Evolutionary conservation across 2,113 vertebrate genomes (phyloP), one percentile per base, ranked within the genome.

Genomic region (Acrocephalus arundinaceus): DNA sequence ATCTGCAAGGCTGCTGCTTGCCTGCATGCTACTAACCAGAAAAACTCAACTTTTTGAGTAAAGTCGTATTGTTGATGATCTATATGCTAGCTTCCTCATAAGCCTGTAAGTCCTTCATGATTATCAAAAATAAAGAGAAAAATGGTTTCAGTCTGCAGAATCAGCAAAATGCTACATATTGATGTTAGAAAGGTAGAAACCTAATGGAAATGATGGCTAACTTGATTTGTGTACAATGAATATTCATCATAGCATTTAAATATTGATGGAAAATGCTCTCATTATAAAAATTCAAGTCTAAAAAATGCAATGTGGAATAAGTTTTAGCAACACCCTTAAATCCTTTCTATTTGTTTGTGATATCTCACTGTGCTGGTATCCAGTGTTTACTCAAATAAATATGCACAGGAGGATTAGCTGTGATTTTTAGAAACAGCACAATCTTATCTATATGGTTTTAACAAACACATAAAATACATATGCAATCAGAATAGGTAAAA

Each of bases 51-150:
- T 58, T 70, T 93, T 55, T 52, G 31, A 72, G 25, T 19, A 46
- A 23, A 55, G 12, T 2, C 8, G 4, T 61, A 17, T 45, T 90
- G 61, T 6, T 46, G 22, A 71, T 57, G 55, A 78, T 41, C 48
- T 78, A 6, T n/a, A 31, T 3, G 2, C 22, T n/a, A 58, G 15
- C 31, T 74, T 70, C 49, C 17, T 73, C 75, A 66, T 45, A 82
- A 73, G 61, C 23, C 41, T 79, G 2, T 79, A 37, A 54, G 46
- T 54, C 35, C 41, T 83, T 27, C 9, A 9, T 70, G 43, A 58
- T 77, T 74, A 80, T 33, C 15, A 62, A 72, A 73, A 85, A 61
- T 49, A 85, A 90, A 91, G n/a, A 49, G 25, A 82, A 85, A 59
- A 54, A 84, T 2, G 0, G 4, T 62, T 85, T 80, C 35, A 80